Evolutionary conservation across 2,113 vertebrate genomes (phyloP), one percentile per base, ranked within the genome.

Genomic region (Chlorodrepanis virens): DNA sequence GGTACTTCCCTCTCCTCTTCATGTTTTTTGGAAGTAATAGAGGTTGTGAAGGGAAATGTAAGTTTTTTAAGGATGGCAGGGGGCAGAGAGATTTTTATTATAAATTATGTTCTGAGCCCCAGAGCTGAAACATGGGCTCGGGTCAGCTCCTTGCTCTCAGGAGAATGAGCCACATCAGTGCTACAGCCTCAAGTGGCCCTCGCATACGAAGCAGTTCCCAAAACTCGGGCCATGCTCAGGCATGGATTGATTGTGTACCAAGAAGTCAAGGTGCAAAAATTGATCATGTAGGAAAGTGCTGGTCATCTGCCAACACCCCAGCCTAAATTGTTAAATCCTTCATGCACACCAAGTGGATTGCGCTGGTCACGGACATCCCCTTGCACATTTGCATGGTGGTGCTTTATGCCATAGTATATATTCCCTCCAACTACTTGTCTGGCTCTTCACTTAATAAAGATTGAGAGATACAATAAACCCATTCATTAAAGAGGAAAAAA

Each of bases 281-380:
- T 93, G 94, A 93, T 96, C 94, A 78, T 18, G 35, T 16, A 18
- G 56, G 60, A 47, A 74, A 81, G 52, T 5, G 68, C 83, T 89
- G 90, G 68, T 92, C 68, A 70, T 63, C 86, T 37, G 76, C 76
- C 88, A 61, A 35, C 93, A 93, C 56, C 47, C 64, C 60, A 83
- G 75, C 52, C 40, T 82, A 27, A 95, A 94, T 93, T 81, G 93
- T 85, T 67, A 83, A 95, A 89, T 93, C 60, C 57, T 85, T 47
- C 57, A 57, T 37, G 52, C 31, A 4, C 2, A 1, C n/a, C 19
- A 44, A 74, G 65, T 0, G 6, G 33, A 31, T 33, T 21, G 78
- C 0, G 0, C 56, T 14, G 64, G 83, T 69, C 0, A 0, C 0
- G 0, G n/a, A 10, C 0, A 0, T 61, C 47, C 78, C 68, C 11